Percentiles rank a stretch among this genome's conserved stretches.
Conservation (phyloP, 2,888 invertebrate genomes). For the Cerceris rybyensis region DNA sequence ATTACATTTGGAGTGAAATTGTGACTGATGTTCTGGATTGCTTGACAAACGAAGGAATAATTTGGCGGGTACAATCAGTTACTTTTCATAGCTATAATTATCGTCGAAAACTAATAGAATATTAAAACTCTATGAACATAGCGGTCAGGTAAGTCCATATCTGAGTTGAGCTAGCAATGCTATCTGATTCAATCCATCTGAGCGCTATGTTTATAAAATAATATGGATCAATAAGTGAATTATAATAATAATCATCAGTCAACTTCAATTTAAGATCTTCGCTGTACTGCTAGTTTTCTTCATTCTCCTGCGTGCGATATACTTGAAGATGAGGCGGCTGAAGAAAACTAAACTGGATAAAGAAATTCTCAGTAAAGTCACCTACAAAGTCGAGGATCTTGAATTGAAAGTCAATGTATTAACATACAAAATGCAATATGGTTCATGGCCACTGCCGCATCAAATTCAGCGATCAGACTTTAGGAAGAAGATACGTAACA, state of each 20-base stretch:
- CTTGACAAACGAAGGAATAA: slow-evolving; percentile 68
- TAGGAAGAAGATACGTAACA: slow-evolving; percentile 56
- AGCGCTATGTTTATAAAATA: slow-evolving; percentile 38
- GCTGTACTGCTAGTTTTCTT: slow-evolving; percentile 60
- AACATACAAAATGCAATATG: slow-evolving; percentile 77
- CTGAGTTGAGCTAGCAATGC: background rate
- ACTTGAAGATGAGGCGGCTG: slow-evolving; percentile 58
- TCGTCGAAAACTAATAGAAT: slow-evolving; percentile 10
- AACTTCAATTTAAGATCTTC: slow-evolving; percentile 61
- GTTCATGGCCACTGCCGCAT: slow-evolving; percentile 73
- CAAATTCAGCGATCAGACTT: slow-evolving; percentile 59
- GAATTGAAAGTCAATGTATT: slow-evolving; percentile 76
- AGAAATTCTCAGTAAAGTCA: slow-evolving; percentile 65
- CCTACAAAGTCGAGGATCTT: slow-evolving; percentile 73
- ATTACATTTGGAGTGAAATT: slow-evolving; percentile 77
- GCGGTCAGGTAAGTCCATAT: slow-evolving; percentile 43
- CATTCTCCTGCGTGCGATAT: slow-evolving; percentile 65
- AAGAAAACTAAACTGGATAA: slow-evolving; percentile 55
- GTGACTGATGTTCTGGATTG: slow-evolving; percentile 77
- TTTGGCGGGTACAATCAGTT: slow-evolving; percentile 69
- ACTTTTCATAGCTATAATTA: background rate
- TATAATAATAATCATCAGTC: background rate
- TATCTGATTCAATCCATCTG: slow-evolving; percentile 17
- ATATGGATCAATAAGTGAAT: background rate
- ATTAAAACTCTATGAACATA: slow-evolving; percentile 42